Percentiles rank a stretch among this genome's conserved stretches.
phyloP scores from a whole-genome alignment of 2,113 vertebrate species.

The Neofelis nebulosa region DNA sequence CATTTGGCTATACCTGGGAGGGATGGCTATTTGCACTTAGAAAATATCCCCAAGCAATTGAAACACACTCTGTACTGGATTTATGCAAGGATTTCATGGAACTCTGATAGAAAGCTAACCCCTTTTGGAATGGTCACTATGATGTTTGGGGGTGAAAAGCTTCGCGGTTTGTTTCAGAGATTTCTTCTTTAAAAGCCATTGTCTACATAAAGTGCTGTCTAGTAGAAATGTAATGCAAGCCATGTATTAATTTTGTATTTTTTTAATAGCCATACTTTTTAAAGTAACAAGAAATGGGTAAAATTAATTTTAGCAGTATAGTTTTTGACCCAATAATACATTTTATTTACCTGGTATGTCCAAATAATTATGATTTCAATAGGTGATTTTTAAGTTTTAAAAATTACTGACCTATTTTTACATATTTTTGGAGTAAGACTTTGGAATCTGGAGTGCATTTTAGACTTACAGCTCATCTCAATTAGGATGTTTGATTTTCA shows the following conservation, averaged over 20 bases:
- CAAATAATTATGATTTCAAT: slow-evolving; percentile 20
- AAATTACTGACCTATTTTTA: not conserved
- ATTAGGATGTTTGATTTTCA: not conserved
- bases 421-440: not conserved
- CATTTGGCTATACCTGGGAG: not conserved
- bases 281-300: not conserved
- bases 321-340: not conserved
- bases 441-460: not conserved
- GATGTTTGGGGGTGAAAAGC: not conserved
- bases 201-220: not conserved
- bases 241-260: not conserved
- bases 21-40: not conserved
- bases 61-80: not conserved
- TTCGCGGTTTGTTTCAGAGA: not conserved
- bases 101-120: not conserved
- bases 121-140: not conserved
- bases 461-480: not conserved
- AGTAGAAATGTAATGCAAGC: not conserved
- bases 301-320: slow-evolving; percentile 28
- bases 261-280: not conserved
- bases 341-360: slow-evolving; percentile 30
- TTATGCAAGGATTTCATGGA: not conserved
- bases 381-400: slow-evolving; percentile 23
- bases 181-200: not conserved
- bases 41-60: not conserved